Percentiles rank a stretch among this genome's conserved stretches.
Evolutionary conservation across 2,113 vertebrate species (phyloP).

Genomic region (Verasper variegatus): DNA sequence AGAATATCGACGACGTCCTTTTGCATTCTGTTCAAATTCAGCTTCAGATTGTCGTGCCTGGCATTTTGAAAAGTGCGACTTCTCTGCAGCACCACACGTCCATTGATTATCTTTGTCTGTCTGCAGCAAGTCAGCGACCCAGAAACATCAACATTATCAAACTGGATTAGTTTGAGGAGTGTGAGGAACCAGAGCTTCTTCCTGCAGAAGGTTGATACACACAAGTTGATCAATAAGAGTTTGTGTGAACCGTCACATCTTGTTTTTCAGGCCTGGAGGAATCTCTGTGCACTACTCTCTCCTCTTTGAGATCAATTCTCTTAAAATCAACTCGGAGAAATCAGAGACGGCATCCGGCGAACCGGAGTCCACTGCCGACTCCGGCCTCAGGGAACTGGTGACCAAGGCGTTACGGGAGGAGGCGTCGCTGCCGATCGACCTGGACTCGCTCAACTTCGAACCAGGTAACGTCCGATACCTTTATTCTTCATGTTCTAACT

Average conservation of each 20-base stretch:
- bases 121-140: too few species aligned
- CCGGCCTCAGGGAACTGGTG: constrained; percentile 85
- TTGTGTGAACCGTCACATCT: not conserved
- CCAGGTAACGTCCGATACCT: constrained; percentile 49
- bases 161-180: too few species aligned
- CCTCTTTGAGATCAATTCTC: constrained; percentile 82
- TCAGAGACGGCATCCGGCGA: constrained; percentile 65
- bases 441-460: constrained; percentile 85
- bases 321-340: constrained; percentile 65
- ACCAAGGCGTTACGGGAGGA: constrained; percentile 85
- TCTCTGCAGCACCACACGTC: too few species aligned
- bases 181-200: too few species aligned
- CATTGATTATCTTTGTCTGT: too few species aligned
- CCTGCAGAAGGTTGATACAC: not conserved
- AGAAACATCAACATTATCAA: too few species aligned
- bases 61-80: too few species aligned
- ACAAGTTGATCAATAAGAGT: not conserved
- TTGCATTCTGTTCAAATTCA: too few species aligned
- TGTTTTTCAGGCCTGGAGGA: constrained; percentile 81
- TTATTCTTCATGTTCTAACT: not conserved
- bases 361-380: constrained; percentile 55
- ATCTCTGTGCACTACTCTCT: constrained; percentile 84
- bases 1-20: too few species aligned
- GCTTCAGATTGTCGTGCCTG: too few species aligned
- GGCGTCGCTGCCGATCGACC: constrained; percentile 83